Percentiles rank a stretch among this genome's conserved stretches.
Conservation (phyloP, 1,140 invertebrate genomes). For the Lepidostoma basale region DNA sequence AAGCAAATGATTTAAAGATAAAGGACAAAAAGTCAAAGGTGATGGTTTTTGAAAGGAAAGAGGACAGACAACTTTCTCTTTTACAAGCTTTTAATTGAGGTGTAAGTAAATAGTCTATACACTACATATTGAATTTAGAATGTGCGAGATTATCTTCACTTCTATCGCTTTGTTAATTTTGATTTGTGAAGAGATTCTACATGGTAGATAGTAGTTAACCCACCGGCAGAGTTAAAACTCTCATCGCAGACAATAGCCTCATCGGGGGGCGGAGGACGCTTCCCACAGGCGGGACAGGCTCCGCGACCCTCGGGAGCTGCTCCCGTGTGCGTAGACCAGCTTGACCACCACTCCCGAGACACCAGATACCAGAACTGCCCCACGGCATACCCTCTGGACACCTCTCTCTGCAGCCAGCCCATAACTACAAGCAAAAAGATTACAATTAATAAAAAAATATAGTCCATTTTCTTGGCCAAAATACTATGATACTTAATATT, state of each 20-base stretch:
- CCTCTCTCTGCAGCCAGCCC: constrained; percentile 79
- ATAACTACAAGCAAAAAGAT: constrained; percentile 61
- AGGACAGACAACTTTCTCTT: no score
- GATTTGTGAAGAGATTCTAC: no score
- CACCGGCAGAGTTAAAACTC: constrained; percentile 66
- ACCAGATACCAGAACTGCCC: constrained; percentile 90
- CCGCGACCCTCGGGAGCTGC: not conserved
- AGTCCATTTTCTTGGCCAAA: no score
- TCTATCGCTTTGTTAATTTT: no score
- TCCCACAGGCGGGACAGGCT: constrained; percentile 31
- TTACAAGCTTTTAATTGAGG: no score
- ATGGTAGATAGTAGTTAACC: not conserved
- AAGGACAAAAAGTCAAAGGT: no score
- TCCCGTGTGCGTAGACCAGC: constrained; percentile 75
- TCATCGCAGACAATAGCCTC: constrained; percentile 69
- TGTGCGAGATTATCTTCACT: no score
- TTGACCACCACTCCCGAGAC: constrained; percentile 81
- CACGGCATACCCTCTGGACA: constrained; percentile 71
- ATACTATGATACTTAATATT: no score
- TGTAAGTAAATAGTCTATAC: no score
- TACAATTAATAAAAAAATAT: not conserved
- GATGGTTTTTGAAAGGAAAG: no score
- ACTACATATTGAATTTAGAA: no score
- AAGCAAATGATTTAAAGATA: no score
- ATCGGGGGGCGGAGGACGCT: constrained; percentile 53